These are phyloP conservation scores for Catocala nupta DNA, from an alignment of 2,888 invertebrate genomes.

Conservation along the genomic window DNA sequence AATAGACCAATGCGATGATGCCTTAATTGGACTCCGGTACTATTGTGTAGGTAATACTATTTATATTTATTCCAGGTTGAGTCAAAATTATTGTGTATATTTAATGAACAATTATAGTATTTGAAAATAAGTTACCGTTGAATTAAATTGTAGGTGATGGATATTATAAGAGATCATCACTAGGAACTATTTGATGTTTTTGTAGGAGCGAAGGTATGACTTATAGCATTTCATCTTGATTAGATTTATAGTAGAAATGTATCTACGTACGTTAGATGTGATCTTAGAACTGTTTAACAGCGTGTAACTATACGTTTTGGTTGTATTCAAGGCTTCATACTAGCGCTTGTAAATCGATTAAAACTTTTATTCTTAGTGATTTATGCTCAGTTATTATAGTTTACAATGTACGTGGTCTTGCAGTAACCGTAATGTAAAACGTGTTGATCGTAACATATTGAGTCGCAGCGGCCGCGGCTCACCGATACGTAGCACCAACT, in stretches of 20 bases:
- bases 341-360: too few species aligned
- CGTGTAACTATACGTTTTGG: slow-evolving; percentile 2
- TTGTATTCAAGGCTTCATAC: too few species aligned
- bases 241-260: slow-evolving; percentile 47
- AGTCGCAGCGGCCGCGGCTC: too few species aligned
- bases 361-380: too few species aligned
- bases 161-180: slow-evolving; percentile 40
- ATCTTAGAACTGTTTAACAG: slow-evolving; percentile 31
- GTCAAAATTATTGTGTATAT: slow-evolving; percentile 37
- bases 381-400: too few species aligned
- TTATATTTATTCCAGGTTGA: slow-evolving; percentile 43
- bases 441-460: too few species aligned
- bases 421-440: too few species aligned
- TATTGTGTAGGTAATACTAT: slow-evolving; percentile 2
- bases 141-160: slow-evolving; percentile 53
- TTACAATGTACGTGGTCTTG: too few species aligned
- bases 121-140: slow-evolving; percentile 51
- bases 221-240: slow-evolving; percentile 55
- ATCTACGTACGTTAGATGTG: slow-evolving; percentile 36
- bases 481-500: too few species aligned
- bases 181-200: slow-evolving; percentile 25
- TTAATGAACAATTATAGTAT: slow-evolving; percentile 25
- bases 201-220: slow-evolving; percentile 31
- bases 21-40: not conserved
- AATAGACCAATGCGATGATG: too few species aligned